Evolutionary conservation across 1,140 invertebrate species (phyloP).

Genomic region (Drosophila truncata): DNA sequence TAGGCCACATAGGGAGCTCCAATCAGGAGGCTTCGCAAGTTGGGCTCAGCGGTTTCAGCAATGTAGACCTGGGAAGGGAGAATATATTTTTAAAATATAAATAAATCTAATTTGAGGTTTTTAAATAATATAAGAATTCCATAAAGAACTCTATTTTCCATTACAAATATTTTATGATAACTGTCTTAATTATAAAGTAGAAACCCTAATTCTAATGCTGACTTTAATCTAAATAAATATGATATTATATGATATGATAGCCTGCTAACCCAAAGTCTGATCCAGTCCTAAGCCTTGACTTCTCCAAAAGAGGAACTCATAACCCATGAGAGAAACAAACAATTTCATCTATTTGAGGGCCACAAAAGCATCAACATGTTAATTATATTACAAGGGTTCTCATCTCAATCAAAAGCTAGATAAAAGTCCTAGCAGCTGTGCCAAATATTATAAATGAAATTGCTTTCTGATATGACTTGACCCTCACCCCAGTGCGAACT

Average conservation of each 20-base stretch:
- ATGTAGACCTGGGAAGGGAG: conserved; percentile 87
- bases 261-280: background rate
- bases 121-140: no score
- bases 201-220: background rate
- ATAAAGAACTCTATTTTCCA: background rate
- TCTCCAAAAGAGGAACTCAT: conserved; percentile 22
- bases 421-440: background rate
- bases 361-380: conserved; percentile 54
- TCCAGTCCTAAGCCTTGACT: conserved; percentile 17
- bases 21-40: conserved; percentile 88
- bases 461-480: conserved; percentile 8
- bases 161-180: no score
- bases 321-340: conserved; percentile 35
- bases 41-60: conserved; percentile 90
- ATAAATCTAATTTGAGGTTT: background rate
- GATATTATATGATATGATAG: no score
- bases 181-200: conserved; percentile 5
- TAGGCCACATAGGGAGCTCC: conserved; percentile 89
- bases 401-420: background rate
- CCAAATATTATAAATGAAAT: background rate
- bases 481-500: conserved; percentile 5
- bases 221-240: no score
- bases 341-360: conserved; percentile 67
- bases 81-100: background rate
- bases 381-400: conserved; percentile 19